Evolutionary conservation across 2,888 invertebrate species (phyloP), one percentile per base, ranked within the genome.

Genomic region (Drosophila percnosoma): DNA sequence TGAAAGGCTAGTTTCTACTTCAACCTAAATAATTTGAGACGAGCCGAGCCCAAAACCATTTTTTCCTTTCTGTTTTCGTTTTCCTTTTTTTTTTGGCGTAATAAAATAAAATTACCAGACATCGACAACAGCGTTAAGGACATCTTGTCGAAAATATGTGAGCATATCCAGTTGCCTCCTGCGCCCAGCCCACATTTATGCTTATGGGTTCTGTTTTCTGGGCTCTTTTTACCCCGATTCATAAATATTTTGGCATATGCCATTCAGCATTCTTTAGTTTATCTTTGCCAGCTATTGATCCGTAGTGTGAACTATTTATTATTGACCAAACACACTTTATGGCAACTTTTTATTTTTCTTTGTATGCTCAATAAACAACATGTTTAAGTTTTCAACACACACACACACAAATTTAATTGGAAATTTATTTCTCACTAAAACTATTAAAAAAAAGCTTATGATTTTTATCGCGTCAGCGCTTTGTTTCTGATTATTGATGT

Each of bases 91-190:
- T 65, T 52, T 60, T 51, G 40, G 33, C 42, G 51, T 84, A 78
- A 87, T 87, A 84, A 78, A 84, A 84, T 74, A 67, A 78, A 78
- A 84, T 80, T 80, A 73, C 80, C 68, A 78, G 70, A 78, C 73
- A 84, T 82, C 61, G 80, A 72, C 80, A 58, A 15, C 38, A 18
- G 52, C n/a, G 29, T 27, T 24, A n/a, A 54, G 34, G 61, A 48
- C 48, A 45, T 49, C 54, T 51, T 38, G 65, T 34, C 42, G 55
- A 76, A 76, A 60, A 67, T 71, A 75, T 85, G 67, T 69, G 59
- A 54, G 68, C 42, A 27, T 53, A 67, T 58, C 52, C 55, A 21
- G 49, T 42, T 36, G 38, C 45, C 45, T 31, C 18, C 38, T 38
- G 10, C 7, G 11, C 31, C 27, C 40, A 10, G 27, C 57, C 68